Conservation (phyloP, 2,113 vertebrate genomes). For the Apaloderma vittatum region DNA sequence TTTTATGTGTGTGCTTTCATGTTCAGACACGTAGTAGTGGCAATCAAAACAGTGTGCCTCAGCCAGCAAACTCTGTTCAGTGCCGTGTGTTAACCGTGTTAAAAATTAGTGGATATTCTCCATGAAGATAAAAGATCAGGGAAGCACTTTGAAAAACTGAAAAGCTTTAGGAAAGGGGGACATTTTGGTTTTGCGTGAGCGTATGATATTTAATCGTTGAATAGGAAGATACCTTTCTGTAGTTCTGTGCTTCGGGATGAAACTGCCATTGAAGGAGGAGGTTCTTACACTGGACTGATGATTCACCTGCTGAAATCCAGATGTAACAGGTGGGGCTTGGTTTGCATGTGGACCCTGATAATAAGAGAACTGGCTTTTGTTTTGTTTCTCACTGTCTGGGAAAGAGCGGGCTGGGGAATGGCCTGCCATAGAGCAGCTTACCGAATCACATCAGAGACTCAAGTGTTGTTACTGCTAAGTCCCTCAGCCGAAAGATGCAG, state of each 20-base stretch:
- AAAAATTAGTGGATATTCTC: neutral
- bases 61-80: neutral
- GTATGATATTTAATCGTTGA: neutral
- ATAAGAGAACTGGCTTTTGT: neutral
- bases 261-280: neutral
- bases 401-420: neutral
- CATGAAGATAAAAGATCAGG: neutral
- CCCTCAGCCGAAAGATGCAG: neutral
- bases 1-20: neutral
- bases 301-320: neutral
- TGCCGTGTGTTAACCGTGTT: neutral
- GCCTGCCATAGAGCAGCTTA: neutral
- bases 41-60: neutral
- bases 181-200: neutral
- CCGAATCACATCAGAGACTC: neutral
- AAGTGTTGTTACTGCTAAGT: neutral
- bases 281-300: neutral
- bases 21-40: neutral
- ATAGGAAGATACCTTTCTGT: neutral
- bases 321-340: accelerated
- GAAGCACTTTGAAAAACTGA: neutral
- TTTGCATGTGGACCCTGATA: accelerated
- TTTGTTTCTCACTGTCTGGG: neutral
- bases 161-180: neutral
- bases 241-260: neutral